Evolutionary conservation across 2,888 invertebrate species (phyloP), one percentile per base, ranked within the genome.

Genomic region (Himalopsyche japonica): DNA sequence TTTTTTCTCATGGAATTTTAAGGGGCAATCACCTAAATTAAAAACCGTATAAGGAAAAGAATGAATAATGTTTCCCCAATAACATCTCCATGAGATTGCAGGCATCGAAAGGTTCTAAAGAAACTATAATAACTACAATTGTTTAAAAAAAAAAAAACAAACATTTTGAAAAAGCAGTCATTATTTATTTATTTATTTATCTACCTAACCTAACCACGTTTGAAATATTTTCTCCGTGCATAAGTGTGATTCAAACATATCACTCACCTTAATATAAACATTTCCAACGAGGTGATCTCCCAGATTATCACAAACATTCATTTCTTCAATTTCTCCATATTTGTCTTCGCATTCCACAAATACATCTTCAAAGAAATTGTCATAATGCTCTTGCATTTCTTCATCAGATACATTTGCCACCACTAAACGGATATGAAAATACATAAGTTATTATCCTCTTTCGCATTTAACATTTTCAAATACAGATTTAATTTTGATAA

Each of bases 231-330:
- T 77, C 24, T 24, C 24, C n/a, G 32, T 1, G 7, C 15, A 77
- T 34, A n/a, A 12, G 4, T 4, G 7, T 15, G 15, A 15, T 43
- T 43, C 43, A 43, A 70, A 24, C 64, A 64, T 6, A 5, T 70
- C 24, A 20, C 24, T 77, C 70, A 97, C 97, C 94, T 99, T 99
- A 87, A 99, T 98, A 91, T 99, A 99, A 82, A 99, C 99, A 93
- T 99, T 99, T 83, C 99, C 99, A 64, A 99, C 99, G 87, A 99
- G 93, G 90, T 99, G 99, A 90, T 99, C 99, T 3, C 99, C 99
- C 86, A 99, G 94, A 91, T 99, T 99, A 91, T 99, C 99, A 91
- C 99, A 99, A 2, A 99, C 99, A 92, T 99, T 99, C 98, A 99
- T 99, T 91, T 99, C 99, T 91, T 99, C 99, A 89, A 99, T 99